Evolutionary conservation across 2,113 vertebrate genomes (phyloP), one percentile per base, ranked within the genome.

Genomic region (Nyctereutes procyonoides): DNA sequence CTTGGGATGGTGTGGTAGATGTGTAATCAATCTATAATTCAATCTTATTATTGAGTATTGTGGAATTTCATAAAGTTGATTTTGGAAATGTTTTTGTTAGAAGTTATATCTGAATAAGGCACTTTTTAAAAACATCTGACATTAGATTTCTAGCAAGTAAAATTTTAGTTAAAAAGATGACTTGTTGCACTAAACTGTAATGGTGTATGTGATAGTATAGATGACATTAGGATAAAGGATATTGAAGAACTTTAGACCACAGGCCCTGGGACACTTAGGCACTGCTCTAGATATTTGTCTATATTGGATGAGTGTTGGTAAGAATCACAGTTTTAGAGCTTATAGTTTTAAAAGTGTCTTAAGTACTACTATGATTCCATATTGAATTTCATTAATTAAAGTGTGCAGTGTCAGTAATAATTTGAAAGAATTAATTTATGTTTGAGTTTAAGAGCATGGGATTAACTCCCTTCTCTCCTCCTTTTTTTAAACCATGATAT

Each of bases 51-150:
- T 9, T 62, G 58, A 73, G 7, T 93, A 51, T 38, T 83, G n/a
- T 95, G 71, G 30, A 32, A 20, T 95, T 48, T 67, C 62, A 71
- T 56, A 80, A 80, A 35, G 38, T 81, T 93, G 53, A 48, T 67
- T 89, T 83, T 93, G 19, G 60, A 91, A 86, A 56, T 95, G 20
- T 58, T 56, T 96, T 85, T 65, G 43, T 90, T 94, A 90, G 32
- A 67, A 58, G 26, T 76, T 93, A 32, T 79, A 58, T 35, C 53
- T 81, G 63, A 93, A 71, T 84, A 80, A 93, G 95, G 60, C 24
- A 90, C 24, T 22, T 32, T 79, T 86, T 4, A 51, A 51, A 43
- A 71, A 71, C 38, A 73, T 24, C 11, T 30, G 35, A 67, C 76
- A 73, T 30, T 48, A 88, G 55, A 35, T 51, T 95, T 86, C 88